Base-by-base conservation (phyloP, 2,888 invertebrate species). In the Serrognathus titanus region DNA sequence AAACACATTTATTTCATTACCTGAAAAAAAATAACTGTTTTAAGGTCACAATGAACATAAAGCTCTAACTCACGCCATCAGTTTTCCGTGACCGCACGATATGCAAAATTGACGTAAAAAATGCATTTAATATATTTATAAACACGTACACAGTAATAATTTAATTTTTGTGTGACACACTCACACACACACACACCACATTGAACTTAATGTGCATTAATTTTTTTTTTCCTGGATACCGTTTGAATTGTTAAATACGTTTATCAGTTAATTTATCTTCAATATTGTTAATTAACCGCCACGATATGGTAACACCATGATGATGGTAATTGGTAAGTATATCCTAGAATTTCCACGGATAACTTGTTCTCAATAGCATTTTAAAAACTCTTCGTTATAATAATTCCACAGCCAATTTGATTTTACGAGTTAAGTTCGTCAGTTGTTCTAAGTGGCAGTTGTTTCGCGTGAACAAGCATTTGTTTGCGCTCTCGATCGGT, bases 401-500 rank as follows among this genome's bases (percentile, higher is more conserved):
- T 60, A 66, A 66, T 65, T 62, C 62, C 64, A 62, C 59, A 60
- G 66, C 65, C 66, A 71, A 72, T 69, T 71, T 70, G 69, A 71
- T 70, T 73, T 72, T 69, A 68, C 65, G 69, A 69, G 64, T 67
- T 65, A 69, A 71, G 69, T 71, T 70, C 70, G 71, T 71, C 72
- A 71, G 73, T 73, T 70, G 73, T 71, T 71, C 59, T 75, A 76
- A 76, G 75, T 75, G 75, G 75, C 73, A 70, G 75, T 77, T 76
- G 75, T 75, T 77, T 77, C 75, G 76, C 76, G 76, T 76, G 77
- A 77, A 76, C 76, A 74, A 76, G 75, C 77, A 76, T 77, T 77
- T 77, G 77, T 77, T 76, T 75, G 75, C 73, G 75, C 75, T 75
- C 75, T 72, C 75, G 76, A 77, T 77, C 71, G 76, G 73, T 75